Base-by-base conservation (phyloP, 1,140 invertebrate species). In the Camponotus vicinus region DNA sequence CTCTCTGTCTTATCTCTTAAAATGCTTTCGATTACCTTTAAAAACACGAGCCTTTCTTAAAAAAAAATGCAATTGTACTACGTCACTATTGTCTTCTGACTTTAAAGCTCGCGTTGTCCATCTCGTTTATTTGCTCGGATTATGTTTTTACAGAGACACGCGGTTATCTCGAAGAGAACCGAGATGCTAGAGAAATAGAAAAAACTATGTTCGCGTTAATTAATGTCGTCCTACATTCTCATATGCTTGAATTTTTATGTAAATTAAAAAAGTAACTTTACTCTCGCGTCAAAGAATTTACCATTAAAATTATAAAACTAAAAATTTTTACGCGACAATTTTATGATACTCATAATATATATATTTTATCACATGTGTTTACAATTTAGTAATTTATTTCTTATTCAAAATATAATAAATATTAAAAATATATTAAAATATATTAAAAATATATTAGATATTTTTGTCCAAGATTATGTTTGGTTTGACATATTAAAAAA, bases 1-100 rank as follows among this genome's bases (percentile, higher is more conserved):
- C n/a, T 59, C 40, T 21, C 67, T 76, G 9, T 37, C 71, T 52
- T 66, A 40, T 84, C 59, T 77, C 73, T 77, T 64, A 52, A 64
- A 77, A 84, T 64, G 64, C 34, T 77, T 84, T 52, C 13, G 59
- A n/a, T 77, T 15, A n/a, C 45, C 45, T 77, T 55, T 57, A 21
- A 77, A 77, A 77, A 57, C 13, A 13, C 21, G 45, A 55, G 27
- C 34, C 11, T 3, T 45, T 1, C 34, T 70, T 70, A 57, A 42
- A 70, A 9, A 18, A 3, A 2, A 73, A 45, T 71, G 59, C 67
- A 37, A 73, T 70, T 59, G 34, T 82, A 27, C 21, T 32, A 6
- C 27, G 42, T 40, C 42, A 32, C 27, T 49, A 8, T 5, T 42
- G n/a, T 15, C 52, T 42, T n/a, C 27, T 1, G 27, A 73, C 79